Base-by-base conservation (phyloP, 2,113 vertebrate genomes). In the Halichoerus grypus region DNA sequence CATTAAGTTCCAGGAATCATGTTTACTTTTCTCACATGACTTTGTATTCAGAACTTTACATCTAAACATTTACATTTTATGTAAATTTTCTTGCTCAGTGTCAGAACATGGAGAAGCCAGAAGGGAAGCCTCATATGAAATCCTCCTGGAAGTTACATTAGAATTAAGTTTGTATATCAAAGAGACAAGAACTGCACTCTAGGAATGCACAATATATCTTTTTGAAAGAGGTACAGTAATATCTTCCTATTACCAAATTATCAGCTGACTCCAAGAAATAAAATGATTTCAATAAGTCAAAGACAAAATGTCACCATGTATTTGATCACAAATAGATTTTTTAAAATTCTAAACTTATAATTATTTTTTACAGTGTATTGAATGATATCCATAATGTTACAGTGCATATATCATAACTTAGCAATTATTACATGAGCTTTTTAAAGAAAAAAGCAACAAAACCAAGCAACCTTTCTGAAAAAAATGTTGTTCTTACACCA, bases 1-100 rank as follows among this genome's bases (percentile, higher is more conserved):
- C 11, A 42, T 76, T 93, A 87, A 91, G 22, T 77, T 92, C 18
- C 22, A 89, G 36, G 86, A 89, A 46, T 49, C 24, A 53, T 55
- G 12, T 77, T 81, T 51, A 71, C 28, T 79, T 81, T 92, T 57
- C 11, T 65, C 26, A 69, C 9, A n/a, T n/a, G 31, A 36, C 7
- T 92, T 86, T 92, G 10, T 69, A 36, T 83, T 92, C 12, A 90
- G 57, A 94, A 87, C 7, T 80, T 94, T 22, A 42, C 5, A 81
- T 49, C 28, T 77, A 76, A 90, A 42, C 7, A 61, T 74, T 92
- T 36, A 31, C 2, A 80, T 83, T 18, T 80, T 42, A 33, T 72
- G 61, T 92, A 79, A 67, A 0, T 65, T 80, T 94, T 74, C 21
- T 84, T 65, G 31, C 8, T 86, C 39, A 97, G 59, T 95, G 81